phyloP scores from a whole-genome alignment of 2,888 invertebrate species.

The Conchocele bisecta region DNA sequence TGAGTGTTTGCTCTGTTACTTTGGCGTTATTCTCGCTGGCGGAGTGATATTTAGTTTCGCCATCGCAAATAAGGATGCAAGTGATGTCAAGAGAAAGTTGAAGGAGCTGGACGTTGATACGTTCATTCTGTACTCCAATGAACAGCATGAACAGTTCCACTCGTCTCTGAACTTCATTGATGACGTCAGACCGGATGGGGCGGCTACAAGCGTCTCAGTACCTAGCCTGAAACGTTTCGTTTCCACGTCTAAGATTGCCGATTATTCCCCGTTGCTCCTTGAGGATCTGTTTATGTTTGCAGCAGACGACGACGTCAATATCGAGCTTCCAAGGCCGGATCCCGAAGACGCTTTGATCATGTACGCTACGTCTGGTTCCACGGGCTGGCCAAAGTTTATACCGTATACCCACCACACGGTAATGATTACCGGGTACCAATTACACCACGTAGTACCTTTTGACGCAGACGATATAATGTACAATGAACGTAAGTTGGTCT shows the following conservation, averaged over 20 bases:
- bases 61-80: constrained; percentile 3
- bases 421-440: constrained; percentile 12
- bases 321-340: constrained; percentile 33
- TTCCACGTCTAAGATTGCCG: too few species aligned
- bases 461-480: constrained; percentile 24
- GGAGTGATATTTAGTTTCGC: constrained; percentile 18
- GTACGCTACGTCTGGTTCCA: constrained; percentile 31
- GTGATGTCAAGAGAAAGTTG: constrained; percentile 8
- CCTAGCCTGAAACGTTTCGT: constrained; percentile 22
- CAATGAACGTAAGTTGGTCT: constrained; percentile 30
- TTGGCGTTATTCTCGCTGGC: constrained; percentile 35
- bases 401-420: constrained; percentile 23
- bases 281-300: too few species aligned
- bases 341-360: constrained; percentile 12
- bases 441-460: constrained; percentile 6
- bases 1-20: constrained; percentile 23
- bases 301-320: too few species aligned
- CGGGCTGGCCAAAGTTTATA: constrained; percentile 28
- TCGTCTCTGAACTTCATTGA: constrained; percentile 29
- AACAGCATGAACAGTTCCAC: background rate
- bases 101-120: constrained; percentile 13
- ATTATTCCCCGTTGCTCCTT: too few species aligned
- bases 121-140: constrained; percentile 30
- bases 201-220: background rate
- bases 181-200: constrained; percentile 7